Evolutionary conservation across 2,888 invertebrate genomes (phyloP).

Genomic region (Glyphotaelius pellucidus): DNA sequence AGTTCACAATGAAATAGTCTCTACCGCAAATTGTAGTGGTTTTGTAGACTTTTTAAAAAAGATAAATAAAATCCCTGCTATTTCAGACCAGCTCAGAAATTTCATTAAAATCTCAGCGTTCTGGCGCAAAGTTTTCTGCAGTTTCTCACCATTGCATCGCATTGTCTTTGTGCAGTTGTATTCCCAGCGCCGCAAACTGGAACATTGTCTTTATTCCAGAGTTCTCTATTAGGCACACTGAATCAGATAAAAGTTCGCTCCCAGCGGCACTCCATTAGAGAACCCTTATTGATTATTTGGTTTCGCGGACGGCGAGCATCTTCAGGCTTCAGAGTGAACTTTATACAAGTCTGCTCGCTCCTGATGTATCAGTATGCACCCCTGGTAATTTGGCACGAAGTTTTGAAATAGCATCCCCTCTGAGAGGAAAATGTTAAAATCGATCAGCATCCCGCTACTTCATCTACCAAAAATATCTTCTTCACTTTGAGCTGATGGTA

Average conservation of each 20-base stretch:
- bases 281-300: slow-evolving; percentile 11
- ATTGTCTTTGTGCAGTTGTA: background rate
- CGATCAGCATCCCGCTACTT: slow-evolving; percentile 3
- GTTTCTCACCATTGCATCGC: background rate
- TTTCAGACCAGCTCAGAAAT: background rate
- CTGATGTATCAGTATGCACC: slow-evolving; percentile 22
- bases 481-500: background rate
- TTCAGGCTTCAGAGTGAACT: background rate
- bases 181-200: slow-evolving; percentile 7
- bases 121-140: background rate
- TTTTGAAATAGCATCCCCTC: slow-evolving; percentile 18
- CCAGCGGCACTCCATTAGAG: background rate
- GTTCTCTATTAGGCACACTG: background rate
- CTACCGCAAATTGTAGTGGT: background rate
- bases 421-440: slow-evolving; percentile 24
- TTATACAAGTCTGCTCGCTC: background rate
- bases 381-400: slow-evolving; percentile 42
- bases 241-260: slow-evolving; percentile 2
- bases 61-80: background rate
- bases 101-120: background rate
- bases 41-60: background rate
- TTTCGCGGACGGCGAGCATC: slow-evolving; percentile 2
- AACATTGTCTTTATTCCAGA: background rate
- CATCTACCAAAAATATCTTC: background rate
- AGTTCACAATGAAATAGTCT: background rate